These are phyloP conservation scores for Argentina silus DNA, from an alignment of 2,797 vertebrate species.

Conservation along the genomic window DNA sequence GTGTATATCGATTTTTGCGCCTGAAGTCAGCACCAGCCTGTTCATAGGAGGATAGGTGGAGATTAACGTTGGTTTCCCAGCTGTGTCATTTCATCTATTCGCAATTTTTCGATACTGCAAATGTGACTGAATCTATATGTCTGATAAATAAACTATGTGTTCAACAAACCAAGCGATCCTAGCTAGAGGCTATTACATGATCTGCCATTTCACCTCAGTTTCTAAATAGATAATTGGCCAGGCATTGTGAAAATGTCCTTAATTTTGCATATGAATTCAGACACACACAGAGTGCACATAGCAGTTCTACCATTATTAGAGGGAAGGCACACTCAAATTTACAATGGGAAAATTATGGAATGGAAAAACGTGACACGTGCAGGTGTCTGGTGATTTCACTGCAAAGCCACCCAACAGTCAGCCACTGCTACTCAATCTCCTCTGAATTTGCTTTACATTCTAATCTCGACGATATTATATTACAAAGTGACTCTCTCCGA, in stretches of 20 bases:
- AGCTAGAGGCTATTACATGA: background rate
- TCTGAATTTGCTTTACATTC: background rate
- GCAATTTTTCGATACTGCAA: conserved; percentile 29
- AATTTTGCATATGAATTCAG: conserved; percentile 16
- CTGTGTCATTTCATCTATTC: conserved; percentile 50
- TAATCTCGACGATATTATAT: conserved; percentile 6
- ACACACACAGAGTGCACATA: background rate
- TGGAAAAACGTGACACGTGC: background rate
- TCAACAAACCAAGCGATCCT: background rate
- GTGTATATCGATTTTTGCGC: conserved; percentile 60
- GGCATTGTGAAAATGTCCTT: background rate
- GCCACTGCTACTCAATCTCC: conserved; percentile 9
- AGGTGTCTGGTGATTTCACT: conserved; percentile 9
- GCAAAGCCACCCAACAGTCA: background rate
- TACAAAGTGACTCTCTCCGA: background rate
- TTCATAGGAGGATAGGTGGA: conserved; percentile 37
- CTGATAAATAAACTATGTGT: background rate
- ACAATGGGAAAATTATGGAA: background rate
- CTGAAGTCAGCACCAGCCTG: conserved; percentile 35
- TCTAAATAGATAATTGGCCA: background rate
- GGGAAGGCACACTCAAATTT: background rate
- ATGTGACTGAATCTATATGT: conserved; percentile 5
- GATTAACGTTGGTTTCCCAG: conserved; percentile 51
- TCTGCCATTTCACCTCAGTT: background rate
- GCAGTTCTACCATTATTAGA: background rate